phyloP scores from a whole-genome alignment of 2,888 invertebrate species.

The Trypoxylon attenuatum region DNA sequence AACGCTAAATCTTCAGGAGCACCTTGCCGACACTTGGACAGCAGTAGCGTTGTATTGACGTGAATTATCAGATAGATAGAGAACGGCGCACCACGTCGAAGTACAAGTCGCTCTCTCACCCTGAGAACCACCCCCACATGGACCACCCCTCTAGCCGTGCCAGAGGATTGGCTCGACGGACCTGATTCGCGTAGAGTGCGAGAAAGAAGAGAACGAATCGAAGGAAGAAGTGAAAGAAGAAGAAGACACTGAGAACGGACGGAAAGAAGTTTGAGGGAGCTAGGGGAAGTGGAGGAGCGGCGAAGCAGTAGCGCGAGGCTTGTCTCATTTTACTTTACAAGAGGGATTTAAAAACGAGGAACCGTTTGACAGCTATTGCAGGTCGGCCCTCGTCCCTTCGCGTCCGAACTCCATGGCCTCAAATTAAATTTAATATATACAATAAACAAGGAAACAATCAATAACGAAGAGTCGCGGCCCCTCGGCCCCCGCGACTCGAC shows the following conservation, averaged over 20 bases:
- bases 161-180: not conserved
- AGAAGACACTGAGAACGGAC: conserved; percentile 10
- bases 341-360: conserved; percentile 74
- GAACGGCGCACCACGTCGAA: conserved; percentile 12
- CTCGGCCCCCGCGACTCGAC: conserved; percentile 13
- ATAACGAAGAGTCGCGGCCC: conserved; percentile 53
- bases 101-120: conserved; percentile 22
- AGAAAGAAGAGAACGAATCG: conserved; percentile 9
- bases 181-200: not conserved
- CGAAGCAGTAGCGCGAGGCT: conserved; percentile 40
- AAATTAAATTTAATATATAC: conserved; percentile 72
- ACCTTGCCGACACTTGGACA: conserved; percentile 29
- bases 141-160: not conserved
- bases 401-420: not conserved
- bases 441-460: conserved; percentile 74
- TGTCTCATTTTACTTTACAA: conserved; percentile 73
- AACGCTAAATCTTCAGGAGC: conserved; percentile 48
- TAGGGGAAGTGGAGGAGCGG: not conserved
- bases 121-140: conserved; percentile 30
- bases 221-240: conserved; percentile 11
- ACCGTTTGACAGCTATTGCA: conserved; percentile 74
- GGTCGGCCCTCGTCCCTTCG: conserved; percentile 4
- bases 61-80: conserved; percentile 64
- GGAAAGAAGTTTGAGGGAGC: conserved; percentile 2
- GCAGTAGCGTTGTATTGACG: conserved; percentile 56